Base-by-base conservation (phyloP, 2,113 vertebrate species). In the Pelobates fuscus region DNA sequence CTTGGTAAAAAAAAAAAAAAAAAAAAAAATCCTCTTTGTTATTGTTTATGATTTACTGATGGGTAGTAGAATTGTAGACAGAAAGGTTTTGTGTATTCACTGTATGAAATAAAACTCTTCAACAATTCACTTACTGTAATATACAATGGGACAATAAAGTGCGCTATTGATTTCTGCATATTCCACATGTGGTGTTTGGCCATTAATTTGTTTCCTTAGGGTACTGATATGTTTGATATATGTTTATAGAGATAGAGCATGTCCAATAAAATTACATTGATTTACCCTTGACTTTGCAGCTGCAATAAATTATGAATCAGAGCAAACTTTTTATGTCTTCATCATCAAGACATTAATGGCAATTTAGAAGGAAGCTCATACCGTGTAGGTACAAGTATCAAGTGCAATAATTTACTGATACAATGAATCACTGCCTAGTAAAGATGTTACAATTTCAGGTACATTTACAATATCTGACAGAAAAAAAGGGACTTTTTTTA, bases 191-290 rank as follows among this genome's bases (percentile, higher is more conserved):
- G 49, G 70, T 37, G 21, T 2, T n/a, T 18, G 5, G 70, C 30
- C 70, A 63, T 54, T 63, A 63, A 11, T 52, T 15, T 49, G 43
- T 12, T 30, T 63, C 70, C 70, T 72, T 46, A 12, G 27, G 70
- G 44, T 24, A 54, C 6, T 14, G 8, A 72, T 63, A 54, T 32
- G 70, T 72, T 37, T 72, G 70, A 72, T 72, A 72, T 72, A 72
- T 72, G 27, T 72, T 37, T 37, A 55, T 52, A 52, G 41, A 32
- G 70, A 62, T 63, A 32, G 27, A 27, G 70, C n/a, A 63, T 25
- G 70, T 63, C 70, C 61, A 63, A 72, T 64, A 64, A 72, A 72
- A 63, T 25, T 1, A 12, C 20, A 72, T 64, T 64, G 70, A 72
- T 72, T 72, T 62, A 63, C 70, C 20, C 21, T 43, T 37, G 70